These are phyloP conservation scores for Drosophila albomicans DNA, from an alignment of 1,140 invertebrate genomes.

Conservation along the genomic window DNA sequence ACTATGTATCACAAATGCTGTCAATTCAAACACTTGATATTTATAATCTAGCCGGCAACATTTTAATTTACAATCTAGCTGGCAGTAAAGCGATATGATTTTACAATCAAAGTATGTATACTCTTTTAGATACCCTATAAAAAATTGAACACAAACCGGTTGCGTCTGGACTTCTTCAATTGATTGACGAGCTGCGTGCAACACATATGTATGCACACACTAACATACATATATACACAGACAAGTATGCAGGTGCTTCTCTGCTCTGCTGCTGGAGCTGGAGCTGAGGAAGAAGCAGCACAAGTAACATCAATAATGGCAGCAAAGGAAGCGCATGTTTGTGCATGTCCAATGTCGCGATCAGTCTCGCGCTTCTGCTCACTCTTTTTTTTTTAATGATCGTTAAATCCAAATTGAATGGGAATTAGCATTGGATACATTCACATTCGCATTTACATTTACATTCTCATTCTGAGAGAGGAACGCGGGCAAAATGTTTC, in stretches of 20 bases:
- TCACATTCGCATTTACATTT: slow-evolving; percentile 49
- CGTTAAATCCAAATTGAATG: slow-evolving; percentile 69
- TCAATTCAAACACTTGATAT: not conserved
- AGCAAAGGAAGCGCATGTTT: slow-evolving; percentile 77
- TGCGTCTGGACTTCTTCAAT: slow-evolving; percentile 62
- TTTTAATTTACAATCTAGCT: not conserved
- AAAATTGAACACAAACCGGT: slow-evolving; percentile 74
- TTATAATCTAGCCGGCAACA: not conserved
- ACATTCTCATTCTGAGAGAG: not conserved
- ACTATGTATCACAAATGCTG: not conserved
- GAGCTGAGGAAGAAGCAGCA: not conserved
- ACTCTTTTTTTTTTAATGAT: slow-evolving; percentile 61
- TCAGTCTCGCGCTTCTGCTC: slow-evolving; percentile 34
- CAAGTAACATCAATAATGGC: slow-evolving; percentile 71
- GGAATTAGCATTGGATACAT: slow-evolving; percentile 75
- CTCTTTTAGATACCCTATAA: not conserved
- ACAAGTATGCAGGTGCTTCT: slow-evolving; percentile 46
- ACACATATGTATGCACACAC: slow-evolving; percentile 61
- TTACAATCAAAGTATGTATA: not conserved
- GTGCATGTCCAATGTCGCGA: slow-evolving; percentile 61
- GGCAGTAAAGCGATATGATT: not conserved
- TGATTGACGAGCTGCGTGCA: slow-evolving; percentile 80
- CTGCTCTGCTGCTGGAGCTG: slow-evolving; percentile 1
- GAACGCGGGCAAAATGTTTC: slow-evolving; percentile 62
- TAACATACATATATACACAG: not conserved